Conservation (phyloP, 2,113 vertebrate species). For the Pseudonaja textilis region DNA sequence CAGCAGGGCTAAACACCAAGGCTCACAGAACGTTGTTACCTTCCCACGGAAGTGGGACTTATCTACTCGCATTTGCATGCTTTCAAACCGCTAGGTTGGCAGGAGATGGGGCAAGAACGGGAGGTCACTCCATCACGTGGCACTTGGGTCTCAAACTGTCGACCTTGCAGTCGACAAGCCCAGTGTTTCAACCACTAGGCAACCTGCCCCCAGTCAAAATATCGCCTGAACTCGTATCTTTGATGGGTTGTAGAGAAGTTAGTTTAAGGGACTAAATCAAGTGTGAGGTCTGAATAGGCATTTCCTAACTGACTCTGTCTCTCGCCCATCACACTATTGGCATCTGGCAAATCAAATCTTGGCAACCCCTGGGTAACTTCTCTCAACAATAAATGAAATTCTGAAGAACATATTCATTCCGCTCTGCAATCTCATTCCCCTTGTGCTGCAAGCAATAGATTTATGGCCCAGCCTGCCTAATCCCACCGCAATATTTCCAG, state of each 20-base stretch:
- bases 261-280: neutral
- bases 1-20: no score
- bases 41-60: no score
- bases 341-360: neutral
- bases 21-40: no score
- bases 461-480: neutral
- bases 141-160: neutral
- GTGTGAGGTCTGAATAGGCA: neutral
- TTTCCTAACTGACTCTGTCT: neutral
- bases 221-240: neutral
- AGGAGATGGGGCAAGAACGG: no score
- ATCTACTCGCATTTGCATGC: no score
- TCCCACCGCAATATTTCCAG: neutral
- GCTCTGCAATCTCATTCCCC: neutral
- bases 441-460: neutral
- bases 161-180: neutral
- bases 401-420: neutral
- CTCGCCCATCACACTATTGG: neutral
- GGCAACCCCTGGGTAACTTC: neutral
- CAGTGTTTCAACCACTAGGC: neutral
- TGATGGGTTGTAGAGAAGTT: neutral
- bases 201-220: neutral
- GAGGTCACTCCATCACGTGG: no score
- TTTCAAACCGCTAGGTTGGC: no score
- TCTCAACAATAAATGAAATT: neutral